Evolutionary conservation across 2,113 vertebrate species (phyloP).

Genomic region (Menura novaehollandiae): DNA sequence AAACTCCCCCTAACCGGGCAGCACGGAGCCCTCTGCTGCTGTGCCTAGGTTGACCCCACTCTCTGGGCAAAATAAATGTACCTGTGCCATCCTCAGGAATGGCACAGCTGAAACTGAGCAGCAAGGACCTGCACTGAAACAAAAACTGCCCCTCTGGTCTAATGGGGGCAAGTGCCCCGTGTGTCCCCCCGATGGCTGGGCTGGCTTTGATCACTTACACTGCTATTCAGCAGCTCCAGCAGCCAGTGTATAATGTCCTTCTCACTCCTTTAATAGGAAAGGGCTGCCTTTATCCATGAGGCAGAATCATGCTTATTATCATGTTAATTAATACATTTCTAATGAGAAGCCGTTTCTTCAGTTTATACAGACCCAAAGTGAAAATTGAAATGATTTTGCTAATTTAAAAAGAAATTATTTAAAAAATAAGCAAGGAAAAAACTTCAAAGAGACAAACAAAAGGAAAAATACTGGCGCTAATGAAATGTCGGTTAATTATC

Average conservation of each 20-base stretch:
- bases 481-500: slow-evolving; percentile 20
- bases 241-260: not conserved
- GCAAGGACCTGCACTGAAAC: not conserved
- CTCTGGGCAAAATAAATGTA: not conserved
- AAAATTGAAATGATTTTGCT: slow-evolving; percentile 23
- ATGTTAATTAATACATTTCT: slow-evolving; percentile 56
- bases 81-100: not conserved
- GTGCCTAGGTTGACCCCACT: rapidly evolving
- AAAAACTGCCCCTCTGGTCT: not conserved
- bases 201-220: not conserved
- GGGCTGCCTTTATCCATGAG: not conserved
- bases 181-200: not conserved
- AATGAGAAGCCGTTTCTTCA: slow-evolving; percentile 4
- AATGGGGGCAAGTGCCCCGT: not conserved
- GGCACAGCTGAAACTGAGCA: not conserved
- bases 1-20: not conserved
- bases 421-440: not conserved
- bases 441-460: slow-evolving; percentile 5
- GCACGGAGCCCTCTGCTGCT: not conserved
- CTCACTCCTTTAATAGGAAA: not conserved
- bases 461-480: not conserved
- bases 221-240: not conserved
- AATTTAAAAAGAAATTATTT: slow-evolving; percentile 22
- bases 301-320: slow-evolving; percentile 27
- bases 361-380: slow-evolving; percentile 6